Conservation (phyloP, 2,113 vertebrate species). For the Onychorhynchus coronatus region DNA sequence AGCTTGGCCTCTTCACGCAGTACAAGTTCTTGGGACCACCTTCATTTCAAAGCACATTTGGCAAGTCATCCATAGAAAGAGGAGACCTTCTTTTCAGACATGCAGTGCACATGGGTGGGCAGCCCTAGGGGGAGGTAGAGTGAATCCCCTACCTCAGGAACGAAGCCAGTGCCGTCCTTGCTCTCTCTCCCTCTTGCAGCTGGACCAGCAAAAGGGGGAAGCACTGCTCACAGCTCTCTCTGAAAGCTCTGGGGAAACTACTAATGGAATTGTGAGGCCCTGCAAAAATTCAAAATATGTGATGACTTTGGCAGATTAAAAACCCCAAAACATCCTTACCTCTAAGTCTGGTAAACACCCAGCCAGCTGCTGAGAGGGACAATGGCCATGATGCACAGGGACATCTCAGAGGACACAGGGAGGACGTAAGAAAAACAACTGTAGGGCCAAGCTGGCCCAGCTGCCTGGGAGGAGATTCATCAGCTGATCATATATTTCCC, state of each 20-base stretch:
- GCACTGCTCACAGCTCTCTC: not conserved
- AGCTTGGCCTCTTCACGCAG: not conserved
- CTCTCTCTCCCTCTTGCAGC: not conserved
- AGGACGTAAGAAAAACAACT: not conserved
- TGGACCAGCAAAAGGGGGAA: not conserved
- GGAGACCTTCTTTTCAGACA: not conserved
- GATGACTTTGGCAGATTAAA: not conserved
- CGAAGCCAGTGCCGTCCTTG: not conserved
- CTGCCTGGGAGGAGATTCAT: constrained; percentile 1
- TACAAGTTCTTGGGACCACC: not conserved
- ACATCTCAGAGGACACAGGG: not conserved
- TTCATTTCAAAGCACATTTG: not conserved
- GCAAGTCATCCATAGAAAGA: not conserved
- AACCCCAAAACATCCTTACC: not conserved
- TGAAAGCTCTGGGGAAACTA: not conserved
- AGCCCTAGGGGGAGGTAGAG: not conserved
- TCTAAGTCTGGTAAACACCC: not conserved
- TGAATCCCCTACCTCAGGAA: not conserved
- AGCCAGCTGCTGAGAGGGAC: not conserved
- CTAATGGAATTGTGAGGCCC: not conserved
- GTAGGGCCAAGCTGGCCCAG: not conserved
- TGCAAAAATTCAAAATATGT: not conserved
- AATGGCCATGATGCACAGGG: not conserved
- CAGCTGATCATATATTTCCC: not conserved
- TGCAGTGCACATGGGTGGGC: fast-evolving